phyloP scores from a whole-genome alignment of 2,888 invertebrate species.

The Pilophorus perplexus region DNA sequence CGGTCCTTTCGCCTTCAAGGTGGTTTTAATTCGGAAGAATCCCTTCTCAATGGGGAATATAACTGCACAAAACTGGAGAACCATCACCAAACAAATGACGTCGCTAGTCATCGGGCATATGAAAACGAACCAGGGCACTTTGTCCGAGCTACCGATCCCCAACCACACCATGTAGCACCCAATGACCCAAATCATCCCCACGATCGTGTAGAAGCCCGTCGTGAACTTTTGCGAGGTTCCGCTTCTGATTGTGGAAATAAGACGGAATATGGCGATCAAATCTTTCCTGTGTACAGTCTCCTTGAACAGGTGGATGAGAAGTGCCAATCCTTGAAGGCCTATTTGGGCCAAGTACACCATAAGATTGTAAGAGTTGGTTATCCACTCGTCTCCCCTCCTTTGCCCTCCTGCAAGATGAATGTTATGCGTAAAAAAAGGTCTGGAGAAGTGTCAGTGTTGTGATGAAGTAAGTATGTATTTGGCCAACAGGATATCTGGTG shows the following conservation, averaged over 20 bases:
- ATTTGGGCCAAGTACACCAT: conserved; percentile 11
- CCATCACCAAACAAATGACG: neutral
- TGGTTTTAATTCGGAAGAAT: neutral
- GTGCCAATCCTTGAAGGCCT: conserved; percentile 7
- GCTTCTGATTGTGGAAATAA: neutral
- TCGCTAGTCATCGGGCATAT: conserved; percentile 3
- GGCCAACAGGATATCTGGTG: no score
- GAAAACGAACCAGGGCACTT: neutral
- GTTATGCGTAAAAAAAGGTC: no score
- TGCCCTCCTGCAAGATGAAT: no score
- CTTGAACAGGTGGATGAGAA: conserved; percentile 1
- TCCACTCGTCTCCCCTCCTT: conserved; percentile 17
- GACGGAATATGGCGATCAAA: neutral
- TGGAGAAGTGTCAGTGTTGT: no score
- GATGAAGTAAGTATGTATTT: no score
- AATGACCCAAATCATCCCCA: conserved; percentile 3
- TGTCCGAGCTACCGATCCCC: neutral
- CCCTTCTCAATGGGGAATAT: neutral
- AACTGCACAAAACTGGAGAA: conserved; percentile 11
- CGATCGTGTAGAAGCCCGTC: neutral
- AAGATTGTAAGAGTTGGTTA: conserved; percentile 13
- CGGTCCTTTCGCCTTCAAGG: neutral
- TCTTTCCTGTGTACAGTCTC: neutral
- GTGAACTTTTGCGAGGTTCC: neutral
- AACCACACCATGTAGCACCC: conserved; percentile 15